A percentile compares a stretch with the other conserved stretches of the same genome.
These are phyloP conservation scores for Anhinga rufa DNA, from an alignment of 2,113 vertebrate species.

Conservation along the genomic window DNA sequence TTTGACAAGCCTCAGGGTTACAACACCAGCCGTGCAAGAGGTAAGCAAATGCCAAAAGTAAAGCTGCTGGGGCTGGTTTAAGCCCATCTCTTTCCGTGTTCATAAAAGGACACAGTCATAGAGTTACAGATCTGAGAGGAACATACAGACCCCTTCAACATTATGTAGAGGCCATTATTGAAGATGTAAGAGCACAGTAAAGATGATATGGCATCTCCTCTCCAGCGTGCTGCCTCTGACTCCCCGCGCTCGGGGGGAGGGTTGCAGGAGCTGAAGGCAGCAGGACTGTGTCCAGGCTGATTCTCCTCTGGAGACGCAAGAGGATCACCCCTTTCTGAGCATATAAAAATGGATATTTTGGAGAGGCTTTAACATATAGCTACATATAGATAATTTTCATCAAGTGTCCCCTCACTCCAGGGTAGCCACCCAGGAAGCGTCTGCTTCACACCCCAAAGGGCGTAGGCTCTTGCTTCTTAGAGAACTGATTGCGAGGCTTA, in stretches of 20 bases:
- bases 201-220: background rate
- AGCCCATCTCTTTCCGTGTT: background rate
- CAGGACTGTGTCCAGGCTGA: background rate
- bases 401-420: background rate
- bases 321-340: background rate
- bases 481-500: background rate
- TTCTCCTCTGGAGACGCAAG: background rate
- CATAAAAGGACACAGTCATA: background rate
- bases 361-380: background rate
- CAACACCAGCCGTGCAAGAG: background rate
- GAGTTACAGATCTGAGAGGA: background rate
- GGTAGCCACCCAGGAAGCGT: background rate
- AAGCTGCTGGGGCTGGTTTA: background rate
- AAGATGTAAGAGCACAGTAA: background rate
- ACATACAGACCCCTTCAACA: background rate
- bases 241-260: accelerated
- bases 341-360: background rate
- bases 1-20: background rate
- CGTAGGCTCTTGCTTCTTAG: background rate
- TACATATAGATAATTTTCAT: background rate
- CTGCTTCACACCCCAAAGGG: background rate
- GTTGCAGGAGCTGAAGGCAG: background rate
- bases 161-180: background rate
- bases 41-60: background rate
- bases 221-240: background rate